Evolutionary conservation across 2,797 vertebrate species (phyloP), one percentile per base, ranked within the genome.

Genomic region (Phrynocephalus forsythii): DNA sequence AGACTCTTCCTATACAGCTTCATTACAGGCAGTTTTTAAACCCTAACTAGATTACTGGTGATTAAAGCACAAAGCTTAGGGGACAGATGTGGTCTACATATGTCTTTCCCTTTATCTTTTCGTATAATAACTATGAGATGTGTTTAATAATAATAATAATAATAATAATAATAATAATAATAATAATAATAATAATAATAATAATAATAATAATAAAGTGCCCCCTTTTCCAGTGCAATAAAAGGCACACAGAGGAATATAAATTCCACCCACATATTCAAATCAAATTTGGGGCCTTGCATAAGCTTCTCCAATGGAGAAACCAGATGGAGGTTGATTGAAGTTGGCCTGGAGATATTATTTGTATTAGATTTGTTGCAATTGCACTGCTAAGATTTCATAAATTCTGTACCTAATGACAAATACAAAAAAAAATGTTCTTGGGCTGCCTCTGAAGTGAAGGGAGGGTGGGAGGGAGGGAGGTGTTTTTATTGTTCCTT

Each of bases 271-370:
- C 79, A 84, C 28, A 28, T 87, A 56, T 0, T 13, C 79, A 44
- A 72, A 88, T 67, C 81, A 91, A 76, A 1, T 33, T 79, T 90
- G 28, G 78, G 26, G 20, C 80, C 26, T 82, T 90, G 22, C 44
- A 67, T 50, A 56, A 91, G 63, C 5, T 91, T 89, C 79, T 1
- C 63, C 44, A 92, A 80, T 80, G 90, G 5, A 91, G 81, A 92
- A 95, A 90, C 63, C 79, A 94, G 73, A 91, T 71, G 82, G 72
- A 67, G 3, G 9, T 89, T 80, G 91, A 52, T 69, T 93, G 85
- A 91, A 87, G 86, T 48, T 90, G 56, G n/a, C 84, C 52, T 83
- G 67, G 6, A 91, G 52, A 88, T 87, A 85, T 66, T 87, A 76
- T 56, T 50, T 90, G n/a, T 85, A 66, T 86, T 88, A 73, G 13